phyloP scores from a whole-genome alignment of 2,113 vertebrate species.

The Hipposideros armiger region DNA sequence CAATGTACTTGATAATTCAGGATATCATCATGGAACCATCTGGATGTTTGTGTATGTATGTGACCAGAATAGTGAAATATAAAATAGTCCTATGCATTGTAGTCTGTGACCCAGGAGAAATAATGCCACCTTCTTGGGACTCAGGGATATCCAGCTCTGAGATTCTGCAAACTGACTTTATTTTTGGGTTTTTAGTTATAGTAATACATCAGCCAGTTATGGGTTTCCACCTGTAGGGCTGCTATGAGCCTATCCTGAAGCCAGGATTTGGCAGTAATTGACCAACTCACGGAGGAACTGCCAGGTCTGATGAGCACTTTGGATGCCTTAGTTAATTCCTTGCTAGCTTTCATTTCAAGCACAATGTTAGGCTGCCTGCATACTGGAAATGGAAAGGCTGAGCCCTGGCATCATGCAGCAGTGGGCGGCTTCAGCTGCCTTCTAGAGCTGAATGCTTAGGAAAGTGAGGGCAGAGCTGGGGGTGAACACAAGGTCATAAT shows the following conservation, averaged over 20 bases:
- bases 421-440: background rate
- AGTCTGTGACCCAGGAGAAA: background rate
- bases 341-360: background rate
- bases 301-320: background rate
- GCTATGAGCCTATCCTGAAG: background rate
- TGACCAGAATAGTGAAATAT: background rate
- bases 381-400: background rate
- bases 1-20: background rate
- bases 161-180: background rate
- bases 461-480: background rate
- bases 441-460: background rate
- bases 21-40: background rate
- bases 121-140: background rate
- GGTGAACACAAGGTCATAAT: background rate
- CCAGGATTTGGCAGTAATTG: background rate
- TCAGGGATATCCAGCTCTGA: background rate
- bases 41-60: background rate
- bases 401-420: background rate
- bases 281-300: background rate
- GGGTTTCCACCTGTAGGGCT: background rate
- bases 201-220: background rate
- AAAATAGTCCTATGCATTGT: background rate
- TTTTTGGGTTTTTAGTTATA: background rate
- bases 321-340: conserved; percentile 36
- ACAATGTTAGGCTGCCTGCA: background rate